A percentile compares a stretch with the other conserved stretches of the same genome.
These are phyloP conservation scores for Microcebus lehilahytsara DNA, from an alignment of 2,113 vertebrate genomes.

Conservation along the genomic window DNA sequence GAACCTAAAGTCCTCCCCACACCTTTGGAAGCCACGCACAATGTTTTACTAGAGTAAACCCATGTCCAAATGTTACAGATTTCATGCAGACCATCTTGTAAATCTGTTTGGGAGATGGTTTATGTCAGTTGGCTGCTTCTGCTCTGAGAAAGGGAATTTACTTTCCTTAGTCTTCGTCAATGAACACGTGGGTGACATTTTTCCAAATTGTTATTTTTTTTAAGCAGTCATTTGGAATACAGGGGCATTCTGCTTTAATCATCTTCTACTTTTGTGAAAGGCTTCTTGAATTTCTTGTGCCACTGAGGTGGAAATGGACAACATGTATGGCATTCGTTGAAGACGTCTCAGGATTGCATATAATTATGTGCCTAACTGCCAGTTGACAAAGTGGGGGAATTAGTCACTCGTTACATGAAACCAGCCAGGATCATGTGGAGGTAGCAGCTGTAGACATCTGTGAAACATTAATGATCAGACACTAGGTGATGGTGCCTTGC, in stretches of 20 bases:
- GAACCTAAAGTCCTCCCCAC: not conserved
- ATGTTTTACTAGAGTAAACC: not conserved
- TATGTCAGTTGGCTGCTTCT: not conserved
- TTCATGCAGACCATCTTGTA: not conserved
- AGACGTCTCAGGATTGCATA: not conserved
- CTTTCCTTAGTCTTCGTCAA: not conserved
- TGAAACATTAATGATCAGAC: not conserved
- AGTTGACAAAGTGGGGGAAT: conserved; percentile 41
- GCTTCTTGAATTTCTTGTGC: not conserved
- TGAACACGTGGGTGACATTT: not conserved
- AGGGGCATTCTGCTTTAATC: not conserved
- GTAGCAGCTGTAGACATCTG: conserved; percentile 25
- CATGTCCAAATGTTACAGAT: not conserved
- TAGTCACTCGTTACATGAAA: not conserved
- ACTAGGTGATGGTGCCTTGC: not conserved
- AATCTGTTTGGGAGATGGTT: conserved; percentile 13
- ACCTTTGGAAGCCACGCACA: not conserved
- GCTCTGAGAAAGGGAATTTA: not conserved
- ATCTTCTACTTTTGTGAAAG: not conserved
- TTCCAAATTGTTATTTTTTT: not conserved
- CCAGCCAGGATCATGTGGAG: not conserved
- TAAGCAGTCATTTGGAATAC: not conserved
- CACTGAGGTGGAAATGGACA: not conserved
- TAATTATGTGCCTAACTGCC: not conserved
- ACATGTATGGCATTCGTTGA: not conserved